Base-by-base conservation (phyloP, 30 jellyfish, hydroid and myxozoan genomes). In the Chrysaora quinquecirrha region DNA sequence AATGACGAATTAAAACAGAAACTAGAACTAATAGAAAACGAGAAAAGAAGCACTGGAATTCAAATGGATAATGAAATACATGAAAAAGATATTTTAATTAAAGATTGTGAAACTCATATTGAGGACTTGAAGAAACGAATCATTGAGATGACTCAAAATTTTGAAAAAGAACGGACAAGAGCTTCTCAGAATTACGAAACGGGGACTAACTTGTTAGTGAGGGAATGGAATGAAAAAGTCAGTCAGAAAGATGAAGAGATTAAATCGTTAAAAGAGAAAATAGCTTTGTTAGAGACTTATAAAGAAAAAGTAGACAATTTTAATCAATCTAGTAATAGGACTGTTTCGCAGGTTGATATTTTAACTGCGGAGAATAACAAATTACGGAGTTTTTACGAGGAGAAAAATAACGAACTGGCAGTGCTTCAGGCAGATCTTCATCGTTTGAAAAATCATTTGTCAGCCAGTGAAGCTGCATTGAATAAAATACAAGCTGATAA, bases 401-500 rank as follows among this genome's bases (percentile, higher is more conserved):
- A 73, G 70, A 78, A 80, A 34, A 73, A 88, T 24, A 71, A 73
- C 34, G 93, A 88, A 63, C 16, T 88, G 23, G 16, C 65, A 1
- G 83, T 73, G 6, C 80, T 69, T 18, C 86, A 71, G 61, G 48
- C 30, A 3, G 90, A 78, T 27, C 24, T 78, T 21, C 71, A 71
- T 56, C 64, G 78, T 61, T 69, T 64, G 19, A 71, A 73, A 50
- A 72, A 49, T 48, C 35, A 75, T 32, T 23, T 84, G 18, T 38
- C 92, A 2, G 96, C 96, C 3, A 71, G 87, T 21, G 96, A 88
- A 58, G 93, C 93, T 19, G 96, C 96, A 25, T 49, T 88, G 54
- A 74, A 34, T 46, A 88, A 88, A 35, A 58, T 79, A 34, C 96
- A 88, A 58, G 76, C 68, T 24, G 96, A 88, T 23, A 88, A 88